phyloP scores from a whole-genome alignment of 2,113 vertebrate species.

The Bubo bubo region DNA sequence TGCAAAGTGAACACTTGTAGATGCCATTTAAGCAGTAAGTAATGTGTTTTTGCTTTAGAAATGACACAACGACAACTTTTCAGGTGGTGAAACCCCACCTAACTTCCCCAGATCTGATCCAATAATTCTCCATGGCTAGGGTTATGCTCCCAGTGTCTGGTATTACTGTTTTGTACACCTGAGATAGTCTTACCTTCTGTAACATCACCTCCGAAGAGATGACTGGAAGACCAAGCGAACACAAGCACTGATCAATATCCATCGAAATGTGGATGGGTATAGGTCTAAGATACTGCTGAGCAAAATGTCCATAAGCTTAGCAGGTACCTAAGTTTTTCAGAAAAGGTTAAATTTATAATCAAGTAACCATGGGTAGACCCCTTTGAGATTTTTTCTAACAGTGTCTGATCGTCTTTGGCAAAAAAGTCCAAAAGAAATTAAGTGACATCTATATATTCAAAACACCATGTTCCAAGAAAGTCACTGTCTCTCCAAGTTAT shows the following conservation, averaged over 20 bases:
- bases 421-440: neutral
- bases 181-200: neutral
- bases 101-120: neutral
- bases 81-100: neutral
- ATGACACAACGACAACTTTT: neutral
- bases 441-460: neutral
- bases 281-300: neutral
- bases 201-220: neutral
- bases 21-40: neutral
- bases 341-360: neutral
- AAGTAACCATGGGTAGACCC: neutral
- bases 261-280: neutral
- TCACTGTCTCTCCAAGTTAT: neutral
- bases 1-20: neutral
- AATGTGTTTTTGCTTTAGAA: neutral
- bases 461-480: neutral
- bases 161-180: neutral
- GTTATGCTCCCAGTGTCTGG: neutral
- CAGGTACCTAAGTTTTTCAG: neutral
- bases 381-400: neutral
- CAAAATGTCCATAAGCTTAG: neutral
- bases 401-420: neutral
- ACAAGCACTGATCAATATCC: neutral
- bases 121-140: neutral
- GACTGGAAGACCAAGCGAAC: neutral